These are phyloP conservation scores for Gadopsis bispinosus DNA, from an alignment of 2,797 vertebrate species.

Conservation along the genomic window DNA sequence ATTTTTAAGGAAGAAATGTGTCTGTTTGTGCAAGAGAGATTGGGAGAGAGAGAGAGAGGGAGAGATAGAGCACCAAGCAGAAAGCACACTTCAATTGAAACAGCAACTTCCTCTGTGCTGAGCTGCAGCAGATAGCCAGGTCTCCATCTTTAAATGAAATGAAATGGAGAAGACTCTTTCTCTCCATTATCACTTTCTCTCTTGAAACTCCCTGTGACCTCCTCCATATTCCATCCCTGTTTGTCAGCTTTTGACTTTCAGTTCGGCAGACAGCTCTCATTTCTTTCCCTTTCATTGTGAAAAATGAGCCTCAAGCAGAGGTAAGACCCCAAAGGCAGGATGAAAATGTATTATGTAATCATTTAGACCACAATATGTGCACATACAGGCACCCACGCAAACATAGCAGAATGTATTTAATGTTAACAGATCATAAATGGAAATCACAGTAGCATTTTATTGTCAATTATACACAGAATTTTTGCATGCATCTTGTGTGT, in stretches of 20 bases:
- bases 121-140: slow-evolving; percentile 40
- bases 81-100: slow-evolving; percentile 53
- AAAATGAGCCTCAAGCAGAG: slow-evolving; percentile 11
- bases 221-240: slow-evolving; percentile 14
- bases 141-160: slow-evolving; percentile 43
- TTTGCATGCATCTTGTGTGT: background rate
- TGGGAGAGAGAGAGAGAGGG: background rate
- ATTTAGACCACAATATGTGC: slow-evolving; percentile 1
- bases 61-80: slow-evolving; percentile 7
- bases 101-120: slow-evolving; percentile 48
- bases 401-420: background rate
- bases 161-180: slow-evolving; percentile 34
- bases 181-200: slow-evolving; percentile 32
- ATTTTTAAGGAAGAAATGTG: slow-evolving; percentile 6
- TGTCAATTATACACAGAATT: background rate
- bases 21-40: slow-evolving; percentile 7
- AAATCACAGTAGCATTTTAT: background rate
- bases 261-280: slow-evolving; percentile 13
- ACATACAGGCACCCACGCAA: background rate
- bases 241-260: slow-evolving; percentile 31
- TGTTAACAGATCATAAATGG: background rate
- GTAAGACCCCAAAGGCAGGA: background rate
- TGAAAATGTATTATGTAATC: background rate
- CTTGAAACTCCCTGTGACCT: slow-evolving; percentile 10
- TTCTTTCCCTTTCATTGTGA: slow-evolving; percentile 3